These are phyloP conservation scores for Hydrozoanthus tunicans DNA, from an alignment of 64 coral and sea anemone species.

Conservation along the genomic window DNA sequence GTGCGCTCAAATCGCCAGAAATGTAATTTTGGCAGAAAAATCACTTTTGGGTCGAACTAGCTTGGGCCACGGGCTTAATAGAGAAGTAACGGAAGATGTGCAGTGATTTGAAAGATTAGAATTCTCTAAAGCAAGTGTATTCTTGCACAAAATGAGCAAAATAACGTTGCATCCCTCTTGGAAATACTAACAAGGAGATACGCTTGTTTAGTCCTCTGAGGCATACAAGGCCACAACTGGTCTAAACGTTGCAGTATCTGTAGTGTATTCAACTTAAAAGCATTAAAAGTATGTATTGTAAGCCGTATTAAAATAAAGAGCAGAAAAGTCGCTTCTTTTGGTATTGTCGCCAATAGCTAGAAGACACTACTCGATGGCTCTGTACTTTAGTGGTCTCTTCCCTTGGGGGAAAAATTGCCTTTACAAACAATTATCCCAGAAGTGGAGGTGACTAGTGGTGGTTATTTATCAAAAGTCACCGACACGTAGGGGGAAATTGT, in stretches of 20 bases:
- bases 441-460: too few species aligned
- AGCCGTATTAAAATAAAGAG: slow-evolving; percentile 16
- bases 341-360: too few species aligned
- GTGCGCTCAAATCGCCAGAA: too few species aligned
- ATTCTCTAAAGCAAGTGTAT: not conserved
- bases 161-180: not conserved
- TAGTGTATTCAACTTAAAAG: slow-evolving; percentile 2
- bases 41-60: too few species aligned
- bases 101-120: not conserved
- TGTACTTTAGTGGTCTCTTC: too few species aligned
- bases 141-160: not conserved
- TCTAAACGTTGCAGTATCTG: not conserved
- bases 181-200: not conserved
- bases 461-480: too few species aligned
- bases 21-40: too few species aligned
- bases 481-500: too few species aligned
- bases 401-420: too few species aligned
- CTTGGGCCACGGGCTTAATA: not conserved
- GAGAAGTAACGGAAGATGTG: too few species aligned
- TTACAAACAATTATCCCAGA: too few species aligned
- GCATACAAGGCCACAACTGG: not conserved
- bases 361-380: too few species aligned
- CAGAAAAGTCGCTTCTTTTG: not conserved
- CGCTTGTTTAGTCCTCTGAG: not conserved
- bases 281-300: slow-evolving; percentile 15